These are phyloP conservation scores for Ectropis grisescens DNA, from an alignment of 1,140 invertebrate genomes.

Conservation along the genomic window DNA sequence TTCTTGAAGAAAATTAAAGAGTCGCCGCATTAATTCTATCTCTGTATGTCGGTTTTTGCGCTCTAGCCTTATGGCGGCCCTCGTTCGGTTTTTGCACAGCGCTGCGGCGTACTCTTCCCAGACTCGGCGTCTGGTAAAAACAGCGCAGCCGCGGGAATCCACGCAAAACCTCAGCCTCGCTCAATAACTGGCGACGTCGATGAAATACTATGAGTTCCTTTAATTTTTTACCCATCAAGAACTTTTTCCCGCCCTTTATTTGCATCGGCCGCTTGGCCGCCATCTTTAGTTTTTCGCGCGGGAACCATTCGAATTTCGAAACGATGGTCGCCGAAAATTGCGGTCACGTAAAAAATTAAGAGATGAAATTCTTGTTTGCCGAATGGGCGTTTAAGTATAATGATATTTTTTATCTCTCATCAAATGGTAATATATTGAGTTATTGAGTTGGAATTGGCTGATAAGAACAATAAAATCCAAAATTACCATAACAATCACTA, in stretches of 20 bases:
- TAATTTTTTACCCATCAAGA: conserved; percentile 34
- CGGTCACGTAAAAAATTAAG: conserved; percentile 31
- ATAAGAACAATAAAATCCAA: no score
- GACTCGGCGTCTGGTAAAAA: conserved; percentile 38
- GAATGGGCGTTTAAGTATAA: conserved; percentile 42
- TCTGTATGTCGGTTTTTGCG: conserved; percentile 60
- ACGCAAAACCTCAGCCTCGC: conserved; percentile 40
- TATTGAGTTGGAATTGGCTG: no score
- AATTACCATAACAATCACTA: no score
- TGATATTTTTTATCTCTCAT: conserved; percentile 26
- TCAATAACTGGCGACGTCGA: conserved; percentile 54
- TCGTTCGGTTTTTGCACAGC: conserved; percentile 34
- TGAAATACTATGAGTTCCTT: conserved; percentile 63
- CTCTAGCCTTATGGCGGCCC: conserved; percentile 46
- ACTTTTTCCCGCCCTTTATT: conserved; percentile 50
- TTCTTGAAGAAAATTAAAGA: conserved; percentile 67
- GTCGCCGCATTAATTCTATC: conserved; percentile 61
- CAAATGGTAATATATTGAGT: conserved; percentile 14
- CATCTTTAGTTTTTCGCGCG: no score
- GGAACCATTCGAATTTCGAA: no score
- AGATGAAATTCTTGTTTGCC: conserved; percentile 41
- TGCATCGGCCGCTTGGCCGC: conserved; percentile 42
- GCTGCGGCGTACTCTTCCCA: conserved; percentile 38
- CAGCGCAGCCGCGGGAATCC: conserved; percentile 39
- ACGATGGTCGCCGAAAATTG: no score